These are phyloP conservation scores for Itoplectis maculator DNA, from an alignment of 2,888 invertebrate genomes.

Conservation along the genomic window DNA sequence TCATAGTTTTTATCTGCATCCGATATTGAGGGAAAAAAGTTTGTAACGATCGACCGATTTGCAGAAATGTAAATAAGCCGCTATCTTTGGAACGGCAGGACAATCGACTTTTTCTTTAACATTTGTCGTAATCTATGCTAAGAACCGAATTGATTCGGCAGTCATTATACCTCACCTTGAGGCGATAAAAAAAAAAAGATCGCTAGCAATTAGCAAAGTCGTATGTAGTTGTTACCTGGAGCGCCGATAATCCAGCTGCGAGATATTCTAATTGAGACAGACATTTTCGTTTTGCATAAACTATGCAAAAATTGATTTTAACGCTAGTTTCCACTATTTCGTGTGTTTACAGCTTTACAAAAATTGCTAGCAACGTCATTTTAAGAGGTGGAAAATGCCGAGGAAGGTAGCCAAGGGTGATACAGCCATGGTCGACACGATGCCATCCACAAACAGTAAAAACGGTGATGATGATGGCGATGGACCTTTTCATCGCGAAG, in stretches of 20 bases:
- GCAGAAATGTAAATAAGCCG: not conserved
- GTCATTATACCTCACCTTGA: not conserved
- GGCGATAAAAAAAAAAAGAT: not conserved
- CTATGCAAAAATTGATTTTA: not conserved
- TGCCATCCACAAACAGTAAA: slow-evolving; percentile 63
- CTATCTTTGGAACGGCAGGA: not conserved
- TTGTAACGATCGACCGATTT: too few species aligned
- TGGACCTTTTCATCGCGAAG: slow-evolving; percentile 72
- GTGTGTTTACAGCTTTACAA: slow-evolving; percentile 52
- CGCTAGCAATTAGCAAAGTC: not conserved
- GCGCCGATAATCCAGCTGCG: not conserved
- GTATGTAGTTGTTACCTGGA: not conserved
- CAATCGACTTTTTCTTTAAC: not conserved
- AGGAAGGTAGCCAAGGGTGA: slow-evolving; percentile 79
- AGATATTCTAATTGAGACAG: not conserved
- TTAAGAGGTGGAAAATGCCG: slow-evolving; percentile 75
- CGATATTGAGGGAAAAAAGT: not conserved
- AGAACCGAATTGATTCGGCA: not conserved
- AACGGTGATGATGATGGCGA: slow-evolving; percentile 74
- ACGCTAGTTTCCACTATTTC: not conserved
- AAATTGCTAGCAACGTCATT: slow-evolving; percentile 39
- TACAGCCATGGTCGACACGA: slow-evolving; percentile 69
- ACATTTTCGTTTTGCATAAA: not conserved
- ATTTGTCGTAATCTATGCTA: not conserved
- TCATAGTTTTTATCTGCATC: not conserved